Base-by-base conservation (phyloP, 2,888 invertebrate genomes). In the Andrena hattorfiana region DNA sequence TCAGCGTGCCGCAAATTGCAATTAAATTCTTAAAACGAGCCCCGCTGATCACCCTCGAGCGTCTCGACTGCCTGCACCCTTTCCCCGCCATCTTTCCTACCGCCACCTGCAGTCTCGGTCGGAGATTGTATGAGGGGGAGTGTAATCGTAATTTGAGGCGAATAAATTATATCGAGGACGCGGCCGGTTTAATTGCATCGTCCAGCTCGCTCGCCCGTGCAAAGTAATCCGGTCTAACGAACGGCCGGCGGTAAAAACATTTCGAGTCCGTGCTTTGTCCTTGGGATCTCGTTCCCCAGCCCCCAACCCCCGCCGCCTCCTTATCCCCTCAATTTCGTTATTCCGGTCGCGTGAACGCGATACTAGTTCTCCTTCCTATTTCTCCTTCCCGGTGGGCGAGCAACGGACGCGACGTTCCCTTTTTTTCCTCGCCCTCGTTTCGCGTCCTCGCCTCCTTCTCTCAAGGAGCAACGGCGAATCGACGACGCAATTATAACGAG, bases 131-230 rank as follows among this genome's bases (percentile, higher is more conserved):
- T 4, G 16, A 42, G 2, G 42, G n/a, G 30, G 16, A 32, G n/a
- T 54, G 72, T 80, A 77, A 81, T 60, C 67, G 73, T 68, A 84
- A 85, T 85, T 85, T 48, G 72, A 63, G 71, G 63, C 73, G 74
- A 80, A 88, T 85, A 79, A 87, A 84, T 88, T 84, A 85, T 84
- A 77, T 78, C 71, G n/a, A 28, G 49, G 49, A 35, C 5, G 28
- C 73, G 28, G 51, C n/a, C 68, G 63, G 30, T 78, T 82, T 85
- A 87, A 87, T 84, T 85, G 74, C 79, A 67, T 62, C 74, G 62
- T 72, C 60, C 63, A 60, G 76, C 56, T 63, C 71, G 64, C 51
- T 56, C 70, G 26, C 64, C 35, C 32, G 30, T 73, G 71, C 54
- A 67, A 68, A 77, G 69, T 74, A 83, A 87, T 77, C 54, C 54